Evolutionary conservation across 2,113 vertebrate species (phyloP), one percentile per base, ranked within the genome.

Genomic region (Chionodraco myersi): DNA sequence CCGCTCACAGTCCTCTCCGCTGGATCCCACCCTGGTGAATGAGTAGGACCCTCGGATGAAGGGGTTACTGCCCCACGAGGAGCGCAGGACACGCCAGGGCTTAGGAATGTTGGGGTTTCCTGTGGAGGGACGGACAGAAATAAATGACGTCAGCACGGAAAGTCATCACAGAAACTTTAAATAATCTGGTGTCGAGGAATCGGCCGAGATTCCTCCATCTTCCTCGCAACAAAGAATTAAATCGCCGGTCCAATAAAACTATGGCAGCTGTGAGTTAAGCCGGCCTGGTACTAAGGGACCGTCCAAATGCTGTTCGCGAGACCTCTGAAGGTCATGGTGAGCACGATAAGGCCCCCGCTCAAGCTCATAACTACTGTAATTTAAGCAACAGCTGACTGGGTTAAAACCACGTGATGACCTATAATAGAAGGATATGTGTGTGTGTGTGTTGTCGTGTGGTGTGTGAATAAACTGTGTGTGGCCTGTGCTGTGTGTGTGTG

Each of bases 101-200:
- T 99, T 99, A 8, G 97, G 97, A 96, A 99, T 99, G 96, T 98
- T 94, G 56, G 97, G 96, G 82, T 99, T 99, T 88, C 98, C 98
- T 99, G 84, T 36, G 36, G 58, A 86, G 10, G 34, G 26, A 60
- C 6, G 36, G 65, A 57, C 12, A 68, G 45, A 56, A 30, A 51
- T 48, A 56, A 30, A 51, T 48, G 5, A 44, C 18, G 41, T 69
- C 36, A 70, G 30, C 9, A 51, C 14, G 51, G 16, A 72, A 0
- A 56, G 48, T 2, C 15, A 10, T 34, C 16, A 8, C 8, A 34
- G 6, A 48, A 9, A 75, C 16, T 0, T 48, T 5, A 6, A 41
- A 53, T 26, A 53, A n/a, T 64, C 11, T 10, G n/a, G 23, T 10
- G 26, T 5, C 23, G 45, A 61, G 18, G 16, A 7, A 56, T n/a